phyloP scores from a whole-genome alignment of 2,113 vertebrate genomes.

The Melospiza melodia region DNA sequence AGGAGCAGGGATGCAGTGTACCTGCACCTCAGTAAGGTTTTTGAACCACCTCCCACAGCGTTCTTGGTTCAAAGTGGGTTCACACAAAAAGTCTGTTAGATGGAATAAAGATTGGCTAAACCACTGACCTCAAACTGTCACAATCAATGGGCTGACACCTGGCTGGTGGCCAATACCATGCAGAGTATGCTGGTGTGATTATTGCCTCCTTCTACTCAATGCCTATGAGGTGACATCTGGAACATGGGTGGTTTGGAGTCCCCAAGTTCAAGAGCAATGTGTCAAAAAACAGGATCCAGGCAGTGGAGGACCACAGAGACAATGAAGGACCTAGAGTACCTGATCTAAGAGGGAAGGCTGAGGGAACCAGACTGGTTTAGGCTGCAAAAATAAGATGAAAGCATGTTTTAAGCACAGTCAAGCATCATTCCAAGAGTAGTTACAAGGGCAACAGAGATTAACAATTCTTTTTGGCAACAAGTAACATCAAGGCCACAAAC shows the following conservation, averaged over 20 bases:
- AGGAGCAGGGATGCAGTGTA: background rate
- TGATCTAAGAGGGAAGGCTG: background rate
- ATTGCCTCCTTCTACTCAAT: background rate
- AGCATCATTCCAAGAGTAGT: background rate
- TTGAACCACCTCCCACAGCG: background rate
- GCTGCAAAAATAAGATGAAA: background rate
- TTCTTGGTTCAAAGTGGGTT: background rate
- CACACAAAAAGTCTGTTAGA: background rate
- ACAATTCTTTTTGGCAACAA: background rate
- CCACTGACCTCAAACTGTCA: background rate
- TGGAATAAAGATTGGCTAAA: background rate
- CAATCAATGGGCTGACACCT: background rate
- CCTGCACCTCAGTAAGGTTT: background rate
- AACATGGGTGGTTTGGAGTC: background rate
- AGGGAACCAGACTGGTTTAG: background rate
- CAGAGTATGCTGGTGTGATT: background rate
- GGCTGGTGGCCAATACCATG: background rate
- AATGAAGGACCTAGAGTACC: background rate
- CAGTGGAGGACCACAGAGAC: background rate
- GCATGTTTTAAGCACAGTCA: background rate
- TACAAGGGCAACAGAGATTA: background rate
- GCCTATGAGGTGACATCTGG: background rate
- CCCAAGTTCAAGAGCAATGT: background rate
- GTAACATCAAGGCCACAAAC: background rate
- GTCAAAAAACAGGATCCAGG: background rate